A percentile compares a stretch with the other conserved stretches of the same genome.
These are phyloP conservation scores for Eurystomus glaucurus DNA, from an alignment of 2,797 vertebrate species.

Conservation along the genomic window DNA sequence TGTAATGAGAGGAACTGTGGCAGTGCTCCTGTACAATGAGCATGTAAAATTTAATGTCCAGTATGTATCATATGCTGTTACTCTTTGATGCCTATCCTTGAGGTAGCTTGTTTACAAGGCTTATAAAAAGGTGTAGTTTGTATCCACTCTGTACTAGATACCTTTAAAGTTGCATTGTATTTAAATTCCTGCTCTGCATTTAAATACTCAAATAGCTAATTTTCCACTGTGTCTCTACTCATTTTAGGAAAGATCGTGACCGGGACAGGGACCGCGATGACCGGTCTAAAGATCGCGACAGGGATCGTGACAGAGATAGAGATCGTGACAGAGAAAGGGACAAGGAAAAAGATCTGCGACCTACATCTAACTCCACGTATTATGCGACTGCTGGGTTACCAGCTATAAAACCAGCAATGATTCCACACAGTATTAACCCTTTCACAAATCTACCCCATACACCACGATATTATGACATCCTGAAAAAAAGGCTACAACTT, in stretches of 20 bases:
- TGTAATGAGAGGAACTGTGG: background rate
- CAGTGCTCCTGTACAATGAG: background rate
- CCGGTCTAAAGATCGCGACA: conserved; percentile 88
- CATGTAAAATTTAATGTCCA: background rate
- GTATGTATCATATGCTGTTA: rapidly evolving
- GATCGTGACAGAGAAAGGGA: conserved; percentile 91
- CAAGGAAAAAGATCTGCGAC: conserved; percentile 87
- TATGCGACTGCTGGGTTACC: conserved; percentile 77
- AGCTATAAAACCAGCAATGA: conserved; percentile 86
- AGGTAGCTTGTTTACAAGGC: background rate
- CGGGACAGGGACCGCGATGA: conserved; percentile 91
- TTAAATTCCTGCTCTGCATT: background rate
- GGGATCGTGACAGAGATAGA: conserved; percentile 89
- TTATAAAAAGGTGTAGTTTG: background rate
- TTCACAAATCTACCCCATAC: conserved; percentile 97
- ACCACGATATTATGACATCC: conserved; percentile 94
- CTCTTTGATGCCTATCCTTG: background rate
- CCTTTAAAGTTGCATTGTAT: background rate
- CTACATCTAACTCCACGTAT: conserved; percentile 77
- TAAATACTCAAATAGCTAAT: background rate
- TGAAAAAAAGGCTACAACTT: conserved; percentile 94
- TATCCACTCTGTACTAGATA: background rate
- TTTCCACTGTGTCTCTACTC: conserved; percentile 42
- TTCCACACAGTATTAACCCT: conserved; percentile 93
- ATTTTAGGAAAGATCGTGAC: conserved; percentile 87